Evolutionary conservation across 2,888 invertebrate genomes (phyloP).

Genomic region (Diaprepes abbreviatus): DNA sequence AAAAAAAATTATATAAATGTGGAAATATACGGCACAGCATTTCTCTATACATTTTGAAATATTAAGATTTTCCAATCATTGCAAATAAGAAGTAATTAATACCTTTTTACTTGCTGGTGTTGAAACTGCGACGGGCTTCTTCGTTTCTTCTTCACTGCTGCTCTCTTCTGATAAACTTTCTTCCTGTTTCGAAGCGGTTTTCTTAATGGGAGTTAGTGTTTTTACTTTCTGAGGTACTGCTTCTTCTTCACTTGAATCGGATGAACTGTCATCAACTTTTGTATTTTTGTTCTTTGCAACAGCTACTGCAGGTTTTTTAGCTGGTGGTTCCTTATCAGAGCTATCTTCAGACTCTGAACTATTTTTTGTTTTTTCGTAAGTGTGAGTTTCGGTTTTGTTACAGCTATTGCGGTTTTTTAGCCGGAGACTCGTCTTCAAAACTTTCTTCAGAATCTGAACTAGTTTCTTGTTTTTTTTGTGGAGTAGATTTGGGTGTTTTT

Average conservation of each 20-base stretch:
- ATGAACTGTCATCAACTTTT: background rate
- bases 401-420: conserved; percentile 56
- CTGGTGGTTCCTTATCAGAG: conserved; percentile 50
- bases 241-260: no score
- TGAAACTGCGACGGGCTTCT: conserved; percentile 56
- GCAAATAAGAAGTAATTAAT: no score
- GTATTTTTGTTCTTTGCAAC: background rate
- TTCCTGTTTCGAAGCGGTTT: conserved; percentile 50
- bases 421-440: conserved; percentile 50
- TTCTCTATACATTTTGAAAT: no score
- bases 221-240: conserved; percentile 50
- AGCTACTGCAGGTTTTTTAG: conserved; percentile 39
- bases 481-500: background rate
- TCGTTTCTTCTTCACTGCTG: conserved; percentile 46
- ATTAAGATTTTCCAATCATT: no score
- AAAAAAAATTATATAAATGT: no score
- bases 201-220: conserved; percentile 54
- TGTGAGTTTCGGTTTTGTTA: no score
- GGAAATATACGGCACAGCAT: no score
- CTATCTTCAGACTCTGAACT: conserved; percentile 53
- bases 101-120: conserved; percentile 53
- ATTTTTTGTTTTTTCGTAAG: no score
- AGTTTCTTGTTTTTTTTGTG: conserved; percentile 54
- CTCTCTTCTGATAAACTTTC: conserved; percentile 63
- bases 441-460: conserved; percentile 61